Percentiles rank a stretch among this genome's conserved stretches.
These are phyloP conservation scores for Channa striata DNA, from an alignment of 2,797 vertebrate species.

Conservation along the genomic window DNA sequence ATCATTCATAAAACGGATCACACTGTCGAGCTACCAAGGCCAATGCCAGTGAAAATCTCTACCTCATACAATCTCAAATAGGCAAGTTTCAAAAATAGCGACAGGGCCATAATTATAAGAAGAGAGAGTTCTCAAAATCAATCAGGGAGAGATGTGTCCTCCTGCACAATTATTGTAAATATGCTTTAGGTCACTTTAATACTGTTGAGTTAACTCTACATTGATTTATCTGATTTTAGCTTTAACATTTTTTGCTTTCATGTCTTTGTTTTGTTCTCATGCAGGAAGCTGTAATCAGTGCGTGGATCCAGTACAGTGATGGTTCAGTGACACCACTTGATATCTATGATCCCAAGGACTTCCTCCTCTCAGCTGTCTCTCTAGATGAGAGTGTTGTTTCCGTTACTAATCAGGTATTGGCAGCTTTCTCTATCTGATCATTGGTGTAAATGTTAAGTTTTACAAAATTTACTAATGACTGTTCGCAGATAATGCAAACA, in stretches of 20 bases:
- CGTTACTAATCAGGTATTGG: conserved; percentile 82
- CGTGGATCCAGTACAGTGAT: conserved; percentile 96
- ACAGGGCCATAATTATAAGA: not conserved
- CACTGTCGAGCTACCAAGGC: not conserved
- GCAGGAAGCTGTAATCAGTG: conserved; percentile 93
- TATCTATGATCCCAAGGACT: conserved; percentile 95
- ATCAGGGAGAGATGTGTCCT: not conserved
- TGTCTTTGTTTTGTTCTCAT: conserved; percentile 12
- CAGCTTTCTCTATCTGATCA: not conserved
- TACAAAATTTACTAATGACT: not conserved
- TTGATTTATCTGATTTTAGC: not conserved
- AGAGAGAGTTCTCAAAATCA: not conserved
- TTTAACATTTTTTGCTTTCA: not conserved
- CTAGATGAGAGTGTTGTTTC: conserved; percentile 93
- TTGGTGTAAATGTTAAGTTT: not conserved
- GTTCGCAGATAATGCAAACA: not conserved
- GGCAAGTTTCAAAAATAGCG: not conserved
- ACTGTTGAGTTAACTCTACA: not conserved
- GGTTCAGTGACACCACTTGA: conserved; percentile 93
- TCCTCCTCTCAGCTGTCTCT: conserved; percentile 89
- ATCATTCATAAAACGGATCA: not conserved
- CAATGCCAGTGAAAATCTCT: not conserved
- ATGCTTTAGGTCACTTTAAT: not conserved
- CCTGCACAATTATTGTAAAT: not conserved
- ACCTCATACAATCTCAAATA: not conserved